phyloP scores from a whole-genome alignment of 2,888 invertebrate species.

The Pherbina coryleti region DNA sequence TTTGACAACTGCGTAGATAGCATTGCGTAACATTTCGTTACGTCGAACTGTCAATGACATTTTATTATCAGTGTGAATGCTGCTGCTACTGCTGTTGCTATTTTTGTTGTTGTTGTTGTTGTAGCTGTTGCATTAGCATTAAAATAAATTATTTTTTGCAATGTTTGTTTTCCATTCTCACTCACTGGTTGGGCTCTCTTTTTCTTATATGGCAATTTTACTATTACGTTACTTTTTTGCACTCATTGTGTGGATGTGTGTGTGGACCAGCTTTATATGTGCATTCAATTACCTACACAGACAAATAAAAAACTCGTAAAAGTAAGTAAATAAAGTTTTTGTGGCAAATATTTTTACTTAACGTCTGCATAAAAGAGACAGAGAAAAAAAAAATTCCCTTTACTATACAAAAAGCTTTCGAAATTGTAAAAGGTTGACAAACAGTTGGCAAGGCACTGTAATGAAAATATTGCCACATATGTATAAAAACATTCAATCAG shows the following conservation, averaged over 20 bases:
- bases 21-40: neutral
- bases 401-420: too few relatives aligned
- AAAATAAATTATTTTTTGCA: slow-evolving; percentile 32
- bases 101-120: slow-evolving; percentile 9
- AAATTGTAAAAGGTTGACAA: too few relatives aligned
- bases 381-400: too few relatives aligned
- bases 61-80: slow-evolving; percentile 26
- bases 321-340: slow-evolving; percentile 12
- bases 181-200: neutral
- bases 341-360: too few relatives aligned
- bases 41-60: slow-evolving; percentile 24
- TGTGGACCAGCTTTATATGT: slow-evolving; percentile 22
- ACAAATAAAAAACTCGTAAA: slow-evolving; percentile 54
- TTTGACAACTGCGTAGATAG: slow-evolving; percentile 2
- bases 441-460: too few relatives aligned
- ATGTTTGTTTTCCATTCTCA: slow-evolving; percentile 27
- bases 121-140: slow-evolving; percentile 30
- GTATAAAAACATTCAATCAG: too few relatives aligned
- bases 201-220: neutral
- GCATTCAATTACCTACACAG: slow-evolving; percentile 49
- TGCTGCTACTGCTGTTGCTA: too few relatives aligned
- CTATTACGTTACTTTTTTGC: neutral
- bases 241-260: neutral
- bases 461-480: too few relatives aligned
- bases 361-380: too few relatives aligned